Evolutionary conservation across 2,888 invertebrate genomes (phyloP), one percentile per base, ranked within the genome.

Genomic region (Caenorhabditis uteleia): DNA sequence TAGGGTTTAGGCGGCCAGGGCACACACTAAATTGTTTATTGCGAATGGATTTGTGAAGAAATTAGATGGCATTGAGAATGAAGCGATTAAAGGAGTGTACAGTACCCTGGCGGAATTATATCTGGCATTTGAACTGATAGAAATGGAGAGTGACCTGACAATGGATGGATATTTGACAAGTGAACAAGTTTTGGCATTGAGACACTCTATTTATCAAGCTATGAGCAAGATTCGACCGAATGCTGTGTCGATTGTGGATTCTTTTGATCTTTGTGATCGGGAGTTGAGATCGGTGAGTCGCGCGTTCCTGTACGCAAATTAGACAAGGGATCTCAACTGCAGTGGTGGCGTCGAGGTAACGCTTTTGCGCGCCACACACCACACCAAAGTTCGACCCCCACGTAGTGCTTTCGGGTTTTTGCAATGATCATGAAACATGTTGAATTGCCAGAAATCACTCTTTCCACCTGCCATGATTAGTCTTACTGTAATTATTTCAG

Each of bases 201-300:
- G 65, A 38, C 48, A 67, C 16, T 42, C 36, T n/a, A 42, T 70
- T 33, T 72, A 70, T 44, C 48, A 59, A n/a, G 26, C 51, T 0
- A 53, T 67, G 54, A 60, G 40, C 12, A 65, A 58, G 43, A 61
- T 95, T 38, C 88, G 95, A 40, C 91, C 91, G 2, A 90, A 94
- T 84, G 93, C 92, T 0, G 90, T 95, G 0, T 90, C 91, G 0
- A 87, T 95, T 26, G 93, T 94, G 0, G 95, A 95, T 85, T 89
- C 91, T 8, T 95, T 94, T 83, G 94, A 94, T 82, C 82, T 84
- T 60, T 78, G 79, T 7, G 85, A 86, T 68, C 68, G 79, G 10
- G 77, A 84, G 25, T 77, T 86, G 36, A 77, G 83, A 57, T 85
- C 85, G 16, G 44, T 16, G n/a, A 10, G 34, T 14, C 34, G 7